Base-by-base conservation (phyloP, 2,888 invertebrate genomes). In the Scelioninae gen. 1 region DNA sequence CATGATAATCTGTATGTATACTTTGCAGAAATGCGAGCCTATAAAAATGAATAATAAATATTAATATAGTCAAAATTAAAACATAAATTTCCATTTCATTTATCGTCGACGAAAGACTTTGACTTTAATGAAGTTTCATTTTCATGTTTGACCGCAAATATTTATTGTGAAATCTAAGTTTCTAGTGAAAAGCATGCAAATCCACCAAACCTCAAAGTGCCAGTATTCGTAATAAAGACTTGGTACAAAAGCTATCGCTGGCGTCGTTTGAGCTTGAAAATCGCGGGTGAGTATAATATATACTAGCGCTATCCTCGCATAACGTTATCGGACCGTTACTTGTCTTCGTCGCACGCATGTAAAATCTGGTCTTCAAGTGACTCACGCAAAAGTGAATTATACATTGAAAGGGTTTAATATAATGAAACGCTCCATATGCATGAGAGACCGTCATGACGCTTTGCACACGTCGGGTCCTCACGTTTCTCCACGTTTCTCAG, bases 351-450 rank as follows among this genome's bases (percentile, higher is more conserved):
- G 76, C 77, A 72, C 77, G 84, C 78, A 74, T 83, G 84, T 84
- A 83, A 79, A 82, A 85, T 86, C 88, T 86, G 87, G 88, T 90
- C 89, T 90, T 93, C 93, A 94, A 94, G 93, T 94, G 94, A 94
- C 94, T 94, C 94, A 94, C 94, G 94, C 94, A 94, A 94, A 94
- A 94, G 94, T 94, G 94, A 94, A 94, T 94, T 94, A 94, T 94
- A 94, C 94, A 94, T 94, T 94, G 94, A 94, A 94, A 94, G 93
- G 94, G 93, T 94, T 94, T 94, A 94, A 94, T 94, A 94, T 94
- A 94, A 94, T 94, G 94, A 94, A 94, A 94, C 93, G 93, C 93
- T 94, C 94, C 94, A 94, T 94, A 94, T 94, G 94, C 94, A 94
- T 94, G 94, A 94, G 93, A 89, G 88, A 88, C 88, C 89, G 88